These are phyloP conservation scores for Butastur rufipennis DNA, from an alignment of 2,113 vertebrate genomes.

Conservation along the genomic window DNA sequence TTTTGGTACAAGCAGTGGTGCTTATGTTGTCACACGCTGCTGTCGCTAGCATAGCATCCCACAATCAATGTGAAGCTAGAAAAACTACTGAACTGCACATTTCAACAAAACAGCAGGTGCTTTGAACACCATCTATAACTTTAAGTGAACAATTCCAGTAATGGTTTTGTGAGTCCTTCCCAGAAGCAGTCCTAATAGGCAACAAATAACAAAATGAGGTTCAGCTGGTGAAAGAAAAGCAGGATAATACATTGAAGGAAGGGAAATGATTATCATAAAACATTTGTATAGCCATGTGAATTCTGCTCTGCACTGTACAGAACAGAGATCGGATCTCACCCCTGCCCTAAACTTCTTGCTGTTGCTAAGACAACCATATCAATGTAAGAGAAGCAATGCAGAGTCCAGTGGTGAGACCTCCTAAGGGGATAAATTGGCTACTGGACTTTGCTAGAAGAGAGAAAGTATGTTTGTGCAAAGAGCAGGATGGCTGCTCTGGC, in stretches of 20 bases:
- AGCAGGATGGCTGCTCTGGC: neutral
- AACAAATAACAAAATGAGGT: conserved; percentile 11
- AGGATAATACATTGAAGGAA: neutral
- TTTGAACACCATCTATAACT: neutral
- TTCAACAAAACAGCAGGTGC: neutral
- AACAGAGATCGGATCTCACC: neutral
- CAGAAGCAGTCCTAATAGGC: neutral
- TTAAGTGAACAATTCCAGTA: neutral
- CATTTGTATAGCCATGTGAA: neutral
- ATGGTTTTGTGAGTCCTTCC: neutral
- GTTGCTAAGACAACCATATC: neutral
- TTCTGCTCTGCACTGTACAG: neutral
- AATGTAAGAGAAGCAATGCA: neutral
- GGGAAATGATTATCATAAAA: neutral
- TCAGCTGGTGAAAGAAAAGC: neutral
- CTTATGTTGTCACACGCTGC: neutral
- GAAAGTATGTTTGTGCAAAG: neutral
- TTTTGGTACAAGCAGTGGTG: neutral
- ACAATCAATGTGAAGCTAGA: neutral
- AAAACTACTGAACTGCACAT: neutral
- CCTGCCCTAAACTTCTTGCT: neutral
- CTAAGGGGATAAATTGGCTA: neutral
- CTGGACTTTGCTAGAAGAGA: neutral
- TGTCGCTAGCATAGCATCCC: neutral
- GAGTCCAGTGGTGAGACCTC: neutral